Evolutionary conservation across 2,113 vertebrate species (phyloP).

Genomic region (Protobothrops mucrosquamatus): DNA sequence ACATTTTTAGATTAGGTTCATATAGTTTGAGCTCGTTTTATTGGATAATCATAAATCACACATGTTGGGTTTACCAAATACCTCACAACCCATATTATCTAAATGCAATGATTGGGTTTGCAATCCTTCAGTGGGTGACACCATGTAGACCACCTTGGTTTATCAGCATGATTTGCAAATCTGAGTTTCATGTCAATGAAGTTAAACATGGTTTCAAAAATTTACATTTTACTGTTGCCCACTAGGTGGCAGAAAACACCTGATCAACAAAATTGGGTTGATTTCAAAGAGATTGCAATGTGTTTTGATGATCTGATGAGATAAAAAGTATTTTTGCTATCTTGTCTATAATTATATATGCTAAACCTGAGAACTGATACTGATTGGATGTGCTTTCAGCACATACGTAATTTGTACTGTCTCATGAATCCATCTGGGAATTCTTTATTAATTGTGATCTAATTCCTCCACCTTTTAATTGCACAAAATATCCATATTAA

Average conservation of each 20-base stretch:
- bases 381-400: background rate
- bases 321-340: constrained; percentile 2
- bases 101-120: background rate
- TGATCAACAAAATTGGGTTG: background rate
- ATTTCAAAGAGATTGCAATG: background rate
- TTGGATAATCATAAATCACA: background rate
- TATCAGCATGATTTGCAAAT: background rate
- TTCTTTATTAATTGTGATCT: background rate
- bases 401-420: background rate
- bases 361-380: background rate
- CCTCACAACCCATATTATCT: background rate
- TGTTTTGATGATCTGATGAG: background rate
- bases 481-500: background rate
- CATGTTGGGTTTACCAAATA: background rate
- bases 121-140: background rate
- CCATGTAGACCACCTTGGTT: background rate
- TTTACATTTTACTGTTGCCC: background rate
- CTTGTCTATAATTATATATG: background rate
- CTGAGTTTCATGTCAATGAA: background rate
- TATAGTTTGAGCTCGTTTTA: background rate
- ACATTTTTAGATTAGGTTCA: background rate
- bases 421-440: background rate
- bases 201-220: background rate
- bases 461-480: background rate
- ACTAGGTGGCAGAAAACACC: constrained; percentile 9